These are phyloP conservation scores for Pseudomyrmex flavicornis DNA, from an alignment of 1,140 invertebrate species.

Conservation along the genomic window DNA sequence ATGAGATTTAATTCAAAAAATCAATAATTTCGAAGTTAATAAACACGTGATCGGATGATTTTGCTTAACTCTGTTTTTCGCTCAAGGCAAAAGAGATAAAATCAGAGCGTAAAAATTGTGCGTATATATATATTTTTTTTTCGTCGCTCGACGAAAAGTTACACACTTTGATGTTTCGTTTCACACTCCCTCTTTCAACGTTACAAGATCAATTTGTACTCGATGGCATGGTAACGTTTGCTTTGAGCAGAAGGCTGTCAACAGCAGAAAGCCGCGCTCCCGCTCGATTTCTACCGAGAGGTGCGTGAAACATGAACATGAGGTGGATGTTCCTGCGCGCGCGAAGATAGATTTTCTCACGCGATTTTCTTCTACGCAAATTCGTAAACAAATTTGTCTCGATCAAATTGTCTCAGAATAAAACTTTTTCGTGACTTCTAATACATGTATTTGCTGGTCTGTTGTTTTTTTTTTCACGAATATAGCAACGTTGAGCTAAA, in stretches of 20 bases:
- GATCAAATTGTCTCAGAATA: too few relatives aligned
- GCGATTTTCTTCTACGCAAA: slow-evolving; percentile 4
- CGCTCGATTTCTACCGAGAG: slow-evolving; percentile 36
- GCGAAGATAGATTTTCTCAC: neutral
- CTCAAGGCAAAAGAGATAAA: neutral
- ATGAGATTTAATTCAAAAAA: neutral
- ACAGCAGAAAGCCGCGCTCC: slow-evolving; percentile 16
- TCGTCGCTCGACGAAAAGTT: slow-evolving; percentile 9
- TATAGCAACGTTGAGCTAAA: neutral
- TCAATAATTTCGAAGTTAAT: neutral
- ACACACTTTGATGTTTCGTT: slow-evolving; percentile 19
- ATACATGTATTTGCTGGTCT: too few relatives aligned
- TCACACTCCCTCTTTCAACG: slow-evolving; percentile 18
- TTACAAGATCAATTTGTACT: slow-evolving; percentile 66
- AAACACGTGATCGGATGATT: neutral
- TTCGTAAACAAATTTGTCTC: neutral
- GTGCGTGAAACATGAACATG: slow-evolving; percentile 31
- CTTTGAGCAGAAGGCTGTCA: slow-evolving; percentile 64
- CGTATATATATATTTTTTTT: neutral
- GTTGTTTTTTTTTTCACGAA: too few relatives aligned
- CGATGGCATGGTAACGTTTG: slow-evolving; percentile 66
- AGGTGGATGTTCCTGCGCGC: neutral
- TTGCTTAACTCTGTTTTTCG: too few relatives aligned
- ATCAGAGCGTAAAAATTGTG: slow-evolving; percentile 16
- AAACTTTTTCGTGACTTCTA: too few relatives aligned